These are phyloP conservation scores for Xanthorhoe designata DNA, from an alignment of 2,888 invertebrate species.

Conservation along the genomic window DNA sequence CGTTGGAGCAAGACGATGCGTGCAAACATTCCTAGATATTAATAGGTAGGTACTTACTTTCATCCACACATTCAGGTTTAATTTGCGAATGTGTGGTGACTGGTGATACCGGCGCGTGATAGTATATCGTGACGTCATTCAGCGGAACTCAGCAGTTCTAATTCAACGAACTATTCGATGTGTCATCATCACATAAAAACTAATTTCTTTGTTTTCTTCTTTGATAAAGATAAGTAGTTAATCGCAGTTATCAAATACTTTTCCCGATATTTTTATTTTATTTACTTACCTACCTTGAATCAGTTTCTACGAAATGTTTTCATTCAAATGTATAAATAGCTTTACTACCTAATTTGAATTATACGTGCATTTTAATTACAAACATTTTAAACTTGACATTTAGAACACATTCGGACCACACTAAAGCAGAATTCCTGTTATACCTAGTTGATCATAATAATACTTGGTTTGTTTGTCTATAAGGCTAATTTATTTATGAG, in stretches of 20 bases:
- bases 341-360: no score
- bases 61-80: conserved; percentile 33
- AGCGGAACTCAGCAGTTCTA: conserved; percentile 9
- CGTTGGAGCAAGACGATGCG: conserved; percentile 26
- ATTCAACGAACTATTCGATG: conserved; percentile 19
- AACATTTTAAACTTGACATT: conserved; percentile 13
- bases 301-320: conserved; percentile 1
- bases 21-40: conserved; percentile 39
- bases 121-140: conserved; percentile 22
- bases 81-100: conserved; percentile 31
- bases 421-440: neutral
- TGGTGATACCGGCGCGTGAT: conserved; percentile 10
- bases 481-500: conserved; percentile 23
- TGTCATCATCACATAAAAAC: conserved; percentile 21
- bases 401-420: conserved; percentile 6
- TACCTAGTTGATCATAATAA: neutral
- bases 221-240: neutral
- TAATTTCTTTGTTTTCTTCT: neutral
- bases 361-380: no score
- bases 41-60: conserved; percentile 40
- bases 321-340: neutral
- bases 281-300: neutral
- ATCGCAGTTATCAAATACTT: neutral
- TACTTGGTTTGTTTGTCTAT: neutral
- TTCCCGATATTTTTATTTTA: no score